Base-by-base conservation (phyloP, 2,797 vertebrate species). In the Carduelis carduelis region DNA sequence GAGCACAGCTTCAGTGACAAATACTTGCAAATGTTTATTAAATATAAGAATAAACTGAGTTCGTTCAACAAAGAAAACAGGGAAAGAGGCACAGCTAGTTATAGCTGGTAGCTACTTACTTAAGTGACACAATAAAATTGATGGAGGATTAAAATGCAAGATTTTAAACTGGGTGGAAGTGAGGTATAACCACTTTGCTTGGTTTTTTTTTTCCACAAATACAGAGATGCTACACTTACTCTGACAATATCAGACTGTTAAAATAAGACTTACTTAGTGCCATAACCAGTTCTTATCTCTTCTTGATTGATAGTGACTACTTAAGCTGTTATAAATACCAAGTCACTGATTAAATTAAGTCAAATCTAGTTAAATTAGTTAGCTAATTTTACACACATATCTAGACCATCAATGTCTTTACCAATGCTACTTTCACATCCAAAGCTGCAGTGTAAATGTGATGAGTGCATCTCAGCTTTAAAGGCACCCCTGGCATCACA, bases 91-190 rank as follows among this genome's bases (percentile, higher is more conserved):
- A 56, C 9, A 37, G 14, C 65, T 53, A 20, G 14, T 70, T 53
- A 20, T 52, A 70, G 3, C 35, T 9, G 7, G 57, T 26, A 78
- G 15, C 41, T 74, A 11, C 23, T 50, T 59, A 44, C 6, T 49
- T 35, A 64, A 32, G 23, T 21, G 30, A 56, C 5, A 18, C 39
- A 50, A 8, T 77, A 15, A 77, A 81, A 55, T 5, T 53, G 21
- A 59, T 19, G 12, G 9, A 55, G 4, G 11, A 27, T 82, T 68
- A 60, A 79, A 87, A 66, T 4, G 6, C 17, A 55, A 63, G 11
- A 41, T 24, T 46, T 63, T 28, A 14, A 65, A 53, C 6, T 17
- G 22, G 2, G 5, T 2, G 1, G 14, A 69, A 60, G 0, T 10
- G 44, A 50, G 8, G 6, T 85, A 17, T 9, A 80, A 61, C 6